Evolutionary conservation across 2,113 vertebrate species (phyloP).

Genomic region (Dasyprocta punctata): DNA sequence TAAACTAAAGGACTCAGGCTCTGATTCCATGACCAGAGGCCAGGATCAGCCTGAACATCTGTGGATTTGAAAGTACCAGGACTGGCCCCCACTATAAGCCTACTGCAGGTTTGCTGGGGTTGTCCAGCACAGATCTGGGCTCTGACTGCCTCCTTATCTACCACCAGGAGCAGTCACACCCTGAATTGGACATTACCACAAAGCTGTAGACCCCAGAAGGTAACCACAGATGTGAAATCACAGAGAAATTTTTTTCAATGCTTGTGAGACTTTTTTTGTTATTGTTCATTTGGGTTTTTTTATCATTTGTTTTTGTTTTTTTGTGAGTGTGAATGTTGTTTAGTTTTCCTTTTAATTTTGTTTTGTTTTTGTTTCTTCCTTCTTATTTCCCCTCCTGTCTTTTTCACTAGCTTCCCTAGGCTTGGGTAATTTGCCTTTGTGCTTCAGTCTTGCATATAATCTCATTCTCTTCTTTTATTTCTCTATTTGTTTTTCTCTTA

Average conservation of each 20-base stretch:
- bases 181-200: background rate
- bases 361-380: background rate
- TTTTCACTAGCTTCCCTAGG: background rate
- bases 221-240: background rate
- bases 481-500: background rate
- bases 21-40: background rate
- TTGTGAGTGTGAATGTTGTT: background rate
- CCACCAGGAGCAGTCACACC: background rate
- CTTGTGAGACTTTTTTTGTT: background rate
- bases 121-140: background rate
- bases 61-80: background rate
- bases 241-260: background rate
- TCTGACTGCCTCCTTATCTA: background rate
- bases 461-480: background rate
- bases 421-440: background rate
- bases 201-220: background rate
- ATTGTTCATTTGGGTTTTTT: background rate
- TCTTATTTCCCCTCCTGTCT: background rate
- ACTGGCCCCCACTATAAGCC: background rate
- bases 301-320: background rate
- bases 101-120: background rate
- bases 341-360: background rate
- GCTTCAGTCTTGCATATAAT: background rate
- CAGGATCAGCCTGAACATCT: background rate
- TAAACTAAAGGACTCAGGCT: background rate